Percentiles rank a stretch among this genome's conserved stretches.
Conservation (phyloP, 2,113 vertebrate species). For the Zapornia atra region DNA sequence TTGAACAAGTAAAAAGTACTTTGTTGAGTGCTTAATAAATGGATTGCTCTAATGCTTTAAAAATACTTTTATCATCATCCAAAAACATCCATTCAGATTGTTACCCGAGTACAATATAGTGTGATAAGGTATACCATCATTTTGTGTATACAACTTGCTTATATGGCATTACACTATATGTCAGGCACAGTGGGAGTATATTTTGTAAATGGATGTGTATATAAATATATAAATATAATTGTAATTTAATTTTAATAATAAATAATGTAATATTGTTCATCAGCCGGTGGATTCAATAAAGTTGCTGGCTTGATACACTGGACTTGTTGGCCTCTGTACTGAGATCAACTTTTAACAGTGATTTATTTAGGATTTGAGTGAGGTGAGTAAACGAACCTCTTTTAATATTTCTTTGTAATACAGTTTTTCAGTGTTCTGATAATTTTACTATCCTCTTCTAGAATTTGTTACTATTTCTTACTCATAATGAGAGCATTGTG, state of each 20-base stretch:
- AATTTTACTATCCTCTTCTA: not conserved
- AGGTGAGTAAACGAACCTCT: not conserved
- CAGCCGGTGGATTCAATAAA: not conserved
- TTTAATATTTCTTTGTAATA: not conserved
- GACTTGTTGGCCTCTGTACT: not conserved
- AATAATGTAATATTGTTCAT: not conserved
- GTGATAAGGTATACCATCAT: not conserved
- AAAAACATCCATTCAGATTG: not conserved
- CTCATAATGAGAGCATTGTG: accelerated
- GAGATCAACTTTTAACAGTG: not conserved
- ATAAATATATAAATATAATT: not conserved
- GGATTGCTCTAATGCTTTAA: not conserved
- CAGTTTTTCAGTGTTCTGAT: not conserved
- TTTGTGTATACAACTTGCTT: not conserved
- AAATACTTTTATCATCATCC: not conserved
- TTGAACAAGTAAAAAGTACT: not conserved
- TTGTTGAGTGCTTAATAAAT: not conserved
- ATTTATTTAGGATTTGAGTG: not conserved
- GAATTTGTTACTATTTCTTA: not conserved
- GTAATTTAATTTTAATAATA: not conserved
- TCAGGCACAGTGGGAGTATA: not conserved
- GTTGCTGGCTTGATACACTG: not conserved
- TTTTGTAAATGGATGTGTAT: not conserved
- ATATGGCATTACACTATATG: not conserved
- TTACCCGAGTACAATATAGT: not conserved